phyloP scores from a whole-genome alignment of 2,888 invertebrate species.

The Zaprionus obscuricornis region DNA sequence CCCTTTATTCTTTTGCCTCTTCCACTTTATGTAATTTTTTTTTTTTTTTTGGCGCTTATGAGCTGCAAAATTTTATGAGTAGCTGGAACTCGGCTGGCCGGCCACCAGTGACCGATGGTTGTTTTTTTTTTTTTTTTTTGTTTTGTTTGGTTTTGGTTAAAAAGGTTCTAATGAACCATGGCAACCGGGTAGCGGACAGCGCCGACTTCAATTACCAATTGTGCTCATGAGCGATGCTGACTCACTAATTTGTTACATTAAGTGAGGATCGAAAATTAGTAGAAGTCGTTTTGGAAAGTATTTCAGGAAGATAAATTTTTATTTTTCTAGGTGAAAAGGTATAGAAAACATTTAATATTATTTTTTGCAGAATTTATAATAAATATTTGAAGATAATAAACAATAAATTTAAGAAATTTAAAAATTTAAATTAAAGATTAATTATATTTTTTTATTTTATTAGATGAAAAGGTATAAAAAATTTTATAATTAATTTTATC shows the following conservation, averaged over 20 bases:
- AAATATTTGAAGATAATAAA: too few relatives aligned
- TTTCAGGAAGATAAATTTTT: background rate
- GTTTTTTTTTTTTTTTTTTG: conserved; percentile 36
- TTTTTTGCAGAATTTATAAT: too few relatives aligned
- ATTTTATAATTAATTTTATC: too few relatives aligned
- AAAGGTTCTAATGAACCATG: conserved; percentile 71
- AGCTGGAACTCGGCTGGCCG: conserved; percentile 56
- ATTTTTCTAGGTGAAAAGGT: background rate
- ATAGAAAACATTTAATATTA: too few relatives aligned
- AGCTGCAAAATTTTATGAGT: conserved; percentile 76
- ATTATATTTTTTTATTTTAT: too few relatives aligned
- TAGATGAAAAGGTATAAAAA: too few relatives aligned
- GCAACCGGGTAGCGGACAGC: conserved; percentile 24
- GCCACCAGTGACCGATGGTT: conserved; percentile 13
- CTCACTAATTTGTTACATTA: conserved; percentile 20
- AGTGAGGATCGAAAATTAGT: conserved; percentile 22
- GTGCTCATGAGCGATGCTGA: conserved; percentile 31
- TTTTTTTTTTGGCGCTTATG: conserved; percentile 65
- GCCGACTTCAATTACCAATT: conserved; percentile 12
- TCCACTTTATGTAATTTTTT: conserved; percentile 5
- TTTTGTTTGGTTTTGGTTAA: conserved; percentile 34
- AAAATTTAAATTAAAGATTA: too few relatives aligned
- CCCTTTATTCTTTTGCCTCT: conserved; percentile 9
- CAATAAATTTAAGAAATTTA: too few relatives aligned
- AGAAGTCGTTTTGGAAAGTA: background rate